Percentiles rank a stretch among this genome's conserved stretches.
phyloP scores from a whole-genome alignment of 2,113 vertebrate genomes.

The Takifugu bimaculatus region DNA sequence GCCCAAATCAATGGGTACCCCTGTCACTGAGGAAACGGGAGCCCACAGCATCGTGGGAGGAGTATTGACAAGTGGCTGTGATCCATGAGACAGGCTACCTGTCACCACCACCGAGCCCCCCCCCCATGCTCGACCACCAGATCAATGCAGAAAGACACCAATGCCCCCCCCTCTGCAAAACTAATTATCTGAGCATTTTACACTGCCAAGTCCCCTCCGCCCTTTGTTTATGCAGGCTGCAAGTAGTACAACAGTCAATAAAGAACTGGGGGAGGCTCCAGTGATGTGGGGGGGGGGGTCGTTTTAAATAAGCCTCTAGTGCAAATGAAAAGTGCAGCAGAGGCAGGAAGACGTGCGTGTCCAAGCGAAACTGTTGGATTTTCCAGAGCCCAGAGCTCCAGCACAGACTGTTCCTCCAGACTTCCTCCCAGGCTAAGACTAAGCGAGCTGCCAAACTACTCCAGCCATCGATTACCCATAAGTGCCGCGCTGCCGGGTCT shows the following conservation, averaged over 20 bases:
- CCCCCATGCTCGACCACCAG: slow-evolving; percentile 59
- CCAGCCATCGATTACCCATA: slow-evolving; percentile 49
- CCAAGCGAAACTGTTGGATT: slow-evolving; percentile 12
- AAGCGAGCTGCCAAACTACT: slow-evolving; percentile 32
- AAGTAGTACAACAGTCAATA: slow-evolving; percentile 86
- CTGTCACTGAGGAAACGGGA: slow-evolving; percentile 48
- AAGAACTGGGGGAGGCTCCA: slow-evolving; percentile 72
- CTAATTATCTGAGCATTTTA: slow-evolving; percentile 76
- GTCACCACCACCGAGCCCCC: slow-evolving; percentile 52
- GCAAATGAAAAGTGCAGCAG: slow-evolving; percentile 9
- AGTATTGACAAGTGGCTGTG: slow-evolving; percentile 68
- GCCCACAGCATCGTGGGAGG: slow-evolving; percentile 30
- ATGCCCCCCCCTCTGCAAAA: slow-evolving; percentile 61
- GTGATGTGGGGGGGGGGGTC: slow-evolving; percentile 50
- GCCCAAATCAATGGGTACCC: slow-evolving; percentile 61
- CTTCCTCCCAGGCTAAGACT: slow-evolving; percentile 41
- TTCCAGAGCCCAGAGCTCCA: slow-evolving; percentile 8
- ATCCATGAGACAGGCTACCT: slow-evolving; percentile 70
- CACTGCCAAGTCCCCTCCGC: slow-evolving; percentile 49
- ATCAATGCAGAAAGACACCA: slow-evolving; percentile 67
- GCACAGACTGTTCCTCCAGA: slow-evolving; percentile 42
- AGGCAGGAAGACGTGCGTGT: slow-evolving; percentile 11
- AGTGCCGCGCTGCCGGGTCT: slow-evolving; percentile 61
- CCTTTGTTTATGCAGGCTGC: slow-evolving; percentile 77
- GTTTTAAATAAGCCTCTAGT: slow-evolving; percentile 14